phyloP scores from a whole-genome alignment of 2,113 vertebrate genomes.

The Trematomus loennbergii region DNA sequence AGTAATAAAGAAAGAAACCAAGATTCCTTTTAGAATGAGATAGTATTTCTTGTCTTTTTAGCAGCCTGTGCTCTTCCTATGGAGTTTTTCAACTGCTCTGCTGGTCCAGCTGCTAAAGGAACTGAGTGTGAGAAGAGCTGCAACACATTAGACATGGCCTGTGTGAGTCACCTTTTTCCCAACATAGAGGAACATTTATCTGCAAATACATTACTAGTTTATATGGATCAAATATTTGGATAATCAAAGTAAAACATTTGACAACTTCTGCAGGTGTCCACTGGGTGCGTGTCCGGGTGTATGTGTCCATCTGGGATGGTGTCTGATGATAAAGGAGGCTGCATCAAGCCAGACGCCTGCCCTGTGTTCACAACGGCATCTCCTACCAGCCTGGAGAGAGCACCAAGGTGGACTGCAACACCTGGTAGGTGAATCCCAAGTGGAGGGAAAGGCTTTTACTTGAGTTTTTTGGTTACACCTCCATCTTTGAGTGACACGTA shows the following conservation, averaged over 20 bases:
- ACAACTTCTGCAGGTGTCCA: constrained; percentile 80
- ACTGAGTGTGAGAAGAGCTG: constrained; percentile 90
- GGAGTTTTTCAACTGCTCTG: constrained; percentile 88
- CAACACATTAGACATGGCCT: constrained; percentile 86
- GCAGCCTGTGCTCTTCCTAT: constrained; percentile 85
- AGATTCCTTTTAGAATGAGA: not conserved
- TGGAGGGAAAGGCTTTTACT: not conserved
- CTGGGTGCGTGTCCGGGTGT: constrained; percentile 88
- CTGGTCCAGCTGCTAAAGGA: constrained; percentile 74
- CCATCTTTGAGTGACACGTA: not conserved
- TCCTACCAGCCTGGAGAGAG: constrained; percentile 83
- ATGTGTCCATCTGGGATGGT: constrained; percentile 88
- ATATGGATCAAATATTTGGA: not conserved
- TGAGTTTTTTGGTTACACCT: not conserved
- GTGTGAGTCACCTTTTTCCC: constrained; percentile 84
- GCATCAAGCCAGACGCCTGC: constrained; percentile 84
- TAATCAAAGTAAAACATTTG: not conserved
- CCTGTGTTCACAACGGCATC: constrained; percentile 88
- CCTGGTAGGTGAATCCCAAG: constrained; percentile 80
- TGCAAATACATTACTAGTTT: not conserved
- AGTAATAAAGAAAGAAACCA: not conserved
- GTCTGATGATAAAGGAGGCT: constrained; percentile 83
- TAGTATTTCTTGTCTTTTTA: constrained; percentile 19
- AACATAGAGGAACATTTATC: not conserved
- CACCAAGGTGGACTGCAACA: constrained; percentile 89